Base-by-base conservation (phyloP, 2,113 vertebrate species). In the Mirza zaza region DNA sequence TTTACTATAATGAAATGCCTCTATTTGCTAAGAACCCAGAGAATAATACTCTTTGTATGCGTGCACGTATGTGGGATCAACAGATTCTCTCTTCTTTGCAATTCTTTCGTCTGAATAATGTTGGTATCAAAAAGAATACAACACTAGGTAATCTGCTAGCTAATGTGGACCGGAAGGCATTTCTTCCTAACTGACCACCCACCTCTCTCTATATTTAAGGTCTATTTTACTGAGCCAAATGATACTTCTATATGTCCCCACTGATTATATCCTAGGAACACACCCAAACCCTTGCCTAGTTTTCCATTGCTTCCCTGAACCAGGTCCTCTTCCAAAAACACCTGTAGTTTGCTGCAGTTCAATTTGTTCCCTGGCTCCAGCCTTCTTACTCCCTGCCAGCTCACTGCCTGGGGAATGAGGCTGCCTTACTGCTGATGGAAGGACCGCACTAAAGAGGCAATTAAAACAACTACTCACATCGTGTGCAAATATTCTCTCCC, bases 401-500 rank as follows among this genome's bases (percentile, higher is more conserved):
- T 97, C 52, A 0, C 91, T 73, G 91, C 71, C 94, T 73, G 90
- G 82, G 97, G 95, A 79, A 48, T 4, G 90, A 97, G 87, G 85
- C 97, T 98, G 97, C 68, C 98, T 98, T 93, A 80, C 98, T 98
- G 98, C 96, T 87, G 92, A 94, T 48, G 0, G 97, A 96, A 97
- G 97, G 95, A 98, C 92, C 91, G 50, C 97, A 98, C 98, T 98
- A 97, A 98, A 99, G 98, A 99, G 99, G 98, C 98, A 99, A 99
- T 98, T 95, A 98, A 99, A 99, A 98, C 98, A 98, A 98, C 99
- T 99, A 99, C 99, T 99, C 99, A 99, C 99, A 99, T 99, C 99
- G 97, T 99, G 99, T 98, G 99, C 99, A 98, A 99, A 99, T 99
- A 99, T 99, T 98, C 99, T 98, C 95, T 99, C 99, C 98, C 99